Base-by-base conservation (phyloP, 2,113 vertebrate genomes). In the Apus apus region DNA sequence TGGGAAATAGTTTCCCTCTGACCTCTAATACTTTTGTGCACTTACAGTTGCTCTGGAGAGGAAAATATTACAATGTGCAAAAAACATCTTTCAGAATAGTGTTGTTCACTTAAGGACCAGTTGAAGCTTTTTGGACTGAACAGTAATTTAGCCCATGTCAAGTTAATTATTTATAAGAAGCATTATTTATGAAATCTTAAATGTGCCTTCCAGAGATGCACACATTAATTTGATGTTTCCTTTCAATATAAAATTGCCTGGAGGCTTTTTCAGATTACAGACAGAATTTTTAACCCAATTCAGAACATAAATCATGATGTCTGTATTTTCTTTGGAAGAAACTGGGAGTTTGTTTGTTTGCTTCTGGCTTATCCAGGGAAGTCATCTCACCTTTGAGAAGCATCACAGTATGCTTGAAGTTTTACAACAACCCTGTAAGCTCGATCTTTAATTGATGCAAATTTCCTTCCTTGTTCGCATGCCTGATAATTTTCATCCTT, bases 401-500 rank as follows among this genome's bases (percentile, higher is more conserved):
- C 66, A 85, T 73, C 84, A 53, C 15, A n/a, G 32, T 16, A 8
- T 34, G 13, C 46, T 77, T 88, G 80, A 96, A 95, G 62, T 40
- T 85, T 92, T 87, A 82, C 40, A 87, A 61, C 75, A 97, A 65
- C 53, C 65, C 74, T 76, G 36, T 90, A 94, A 97, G 77, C 73
- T 96, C 92, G 85, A 91, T 93, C 85, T 97, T 96, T 97, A 88
- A 93, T 27, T 21, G 26, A 76, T 81, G 18, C 12, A 27, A 38
- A 89, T 96, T 95, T 94, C 67, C 43, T 90, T 90, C 62, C 87
- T 78, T 36, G 21, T 74, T 88, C 93, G 54, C n/a, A 61, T 87
- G 53, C 34, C 84, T 89, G 89, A 93, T 86, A 94, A 81, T 96
- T 97, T 96, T 86, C 70, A 94, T 48, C 87, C 81, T 96, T 96